Percentiles rank a stretch among this genome's conserved stretches.
Conservation (phyloP, 2,888 invertebrate genomes). For the Azorinus chamasolen region DNA sequence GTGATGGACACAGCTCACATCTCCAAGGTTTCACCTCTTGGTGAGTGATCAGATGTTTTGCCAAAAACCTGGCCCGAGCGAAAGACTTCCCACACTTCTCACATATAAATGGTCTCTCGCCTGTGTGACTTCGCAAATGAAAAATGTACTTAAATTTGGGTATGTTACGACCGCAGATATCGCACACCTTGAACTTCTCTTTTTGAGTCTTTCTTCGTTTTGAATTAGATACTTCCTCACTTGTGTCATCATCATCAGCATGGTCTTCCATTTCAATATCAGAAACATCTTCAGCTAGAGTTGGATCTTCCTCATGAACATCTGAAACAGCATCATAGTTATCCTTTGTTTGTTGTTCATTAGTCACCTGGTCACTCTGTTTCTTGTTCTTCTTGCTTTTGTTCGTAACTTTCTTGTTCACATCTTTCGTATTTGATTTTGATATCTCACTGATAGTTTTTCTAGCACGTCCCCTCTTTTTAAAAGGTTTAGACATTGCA, state of each 20-base stretch:
- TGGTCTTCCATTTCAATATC: not conserved
- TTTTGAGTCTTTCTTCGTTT: not conserved
- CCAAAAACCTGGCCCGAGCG: constrained; percentile 40
- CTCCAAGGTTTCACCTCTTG: constrained; percentile 53
- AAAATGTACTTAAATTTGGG: constrained; percentile 24
- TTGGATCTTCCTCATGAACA: too few species aligned
- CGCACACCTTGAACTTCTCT: constrained; percentile 26
- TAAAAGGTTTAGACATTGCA: constrained; percentile 21
- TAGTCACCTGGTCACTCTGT: not conserved
- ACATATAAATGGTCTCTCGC: constrained; percentile 53
- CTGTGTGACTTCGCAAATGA: constrained; percentile 34
- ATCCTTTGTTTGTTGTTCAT: too few species aligned
- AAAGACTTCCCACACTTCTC: constrained; percentile 60
- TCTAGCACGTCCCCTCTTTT: constrained; percentile 32
- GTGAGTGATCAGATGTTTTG: constrained; percentile 51
- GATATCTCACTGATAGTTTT: not conserved
- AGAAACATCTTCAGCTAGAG: too few species aligned
- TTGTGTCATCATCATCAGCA: too few species aligned
- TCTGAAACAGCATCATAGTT: too few species aligned
- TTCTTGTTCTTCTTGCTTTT: constrained; percentile 11
- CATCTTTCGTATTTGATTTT: not conserved
- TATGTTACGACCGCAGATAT: constrained; percentile 30
- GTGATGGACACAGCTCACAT: constrained; percentile 47
- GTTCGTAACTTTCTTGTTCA: not conserved
- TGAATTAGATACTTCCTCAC: not conserved